Percentiles rank a stretch among this genome's conserved stretches.
These are phyloP conservation scores for Brachylomia viminalis DNA, from an alignment of 2,888 invertebrate genomes.

Conservation along the genomic window DNA sequence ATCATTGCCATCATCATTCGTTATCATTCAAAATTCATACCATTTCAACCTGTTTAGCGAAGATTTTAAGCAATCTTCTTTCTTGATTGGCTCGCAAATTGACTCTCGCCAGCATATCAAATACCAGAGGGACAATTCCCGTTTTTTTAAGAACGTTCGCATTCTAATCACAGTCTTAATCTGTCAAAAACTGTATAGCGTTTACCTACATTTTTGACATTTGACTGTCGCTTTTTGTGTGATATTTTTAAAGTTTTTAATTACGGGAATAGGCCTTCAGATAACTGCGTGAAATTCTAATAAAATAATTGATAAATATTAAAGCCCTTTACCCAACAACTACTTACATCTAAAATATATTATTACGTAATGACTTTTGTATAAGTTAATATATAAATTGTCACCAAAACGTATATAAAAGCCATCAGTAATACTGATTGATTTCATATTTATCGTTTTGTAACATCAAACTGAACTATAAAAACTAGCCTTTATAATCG, in stretches of 20 bases:
- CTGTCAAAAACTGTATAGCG: too few species aligned
- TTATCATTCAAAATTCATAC: too few species aligned
- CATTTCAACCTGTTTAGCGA: not conserved
- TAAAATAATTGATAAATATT: not conserved
- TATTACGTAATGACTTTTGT: not conserved
- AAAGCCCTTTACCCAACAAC: not conserved
- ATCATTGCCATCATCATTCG: too few species aligned
- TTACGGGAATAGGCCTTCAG: too few species aligned
- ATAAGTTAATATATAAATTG: not conserved
- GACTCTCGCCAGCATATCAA: not conserved
- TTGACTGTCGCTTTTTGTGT: too few species aligned
- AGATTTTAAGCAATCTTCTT: not conserved
- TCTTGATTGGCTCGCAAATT: not conserved
- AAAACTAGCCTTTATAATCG: not conserved
- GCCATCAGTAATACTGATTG: not conserved
- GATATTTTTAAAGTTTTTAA: too few species aligned
- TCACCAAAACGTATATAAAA: not conserved
- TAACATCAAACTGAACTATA: conserved; percentile 1
- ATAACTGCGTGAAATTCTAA: not conserved
- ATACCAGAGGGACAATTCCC: too few species aligned
- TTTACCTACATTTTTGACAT: too few species aligned
- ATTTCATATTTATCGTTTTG: conserved; percentile 3
- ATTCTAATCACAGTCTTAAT: too few species aligned
- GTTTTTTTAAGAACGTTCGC: too few species aligned
- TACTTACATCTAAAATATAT: not conserved